Evolutionary conservation across 1,140 invertebrate genomes (phyloP).

Genomic region (Drosophila murphyi): DNA sequence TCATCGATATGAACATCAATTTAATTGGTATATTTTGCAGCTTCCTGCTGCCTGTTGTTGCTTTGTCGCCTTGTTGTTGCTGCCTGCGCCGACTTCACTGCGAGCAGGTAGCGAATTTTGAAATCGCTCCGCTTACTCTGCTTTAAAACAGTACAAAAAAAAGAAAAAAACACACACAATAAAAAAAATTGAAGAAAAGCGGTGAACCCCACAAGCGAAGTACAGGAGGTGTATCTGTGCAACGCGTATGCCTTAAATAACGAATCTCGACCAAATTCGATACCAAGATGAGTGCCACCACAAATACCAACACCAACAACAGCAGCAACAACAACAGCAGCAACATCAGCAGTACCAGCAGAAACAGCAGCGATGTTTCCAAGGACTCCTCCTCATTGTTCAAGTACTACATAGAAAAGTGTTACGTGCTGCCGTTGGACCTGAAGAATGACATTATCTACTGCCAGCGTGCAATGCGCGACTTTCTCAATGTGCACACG

Average conservation of each 20-base stretch:
- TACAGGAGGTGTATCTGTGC: not conserved
- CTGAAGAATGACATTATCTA: slow-evolving; percentile 81
- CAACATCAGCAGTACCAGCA: slow-evolving; percentile 8
- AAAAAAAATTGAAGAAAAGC: no score
- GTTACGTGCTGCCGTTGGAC: slow-evolving; percentile 72
- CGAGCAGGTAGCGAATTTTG: slow-evolving; percentile 49
- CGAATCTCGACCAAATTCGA: slow-evolving; percentile 35
- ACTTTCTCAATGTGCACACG: slow-evolving; percentile 79
- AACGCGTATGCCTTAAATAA: slow-evolving; percentile 13
- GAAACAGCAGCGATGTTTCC: slow-evolving; percentile 16
- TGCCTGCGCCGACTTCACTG: slow-evolving; percentile 37
- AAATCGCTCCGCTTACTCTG: slow-evolving; percentile 33
- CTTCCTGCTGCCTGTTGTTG: slow-evolving; percentile 51
- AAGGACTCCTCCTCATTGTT: slow-evolving; percentile 43
- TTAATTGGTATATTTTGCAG: slow-evolving; percentile 41
- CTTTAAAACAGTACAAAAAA: not conserved
- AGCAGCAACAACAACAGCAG: not conserved
- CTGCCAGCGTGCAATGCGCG: slow-evolving; percentile 75
- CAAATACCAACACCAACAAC: slow-evolving; percentile 17
- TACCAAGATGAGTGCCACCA: slow-evolving; percentile 40
- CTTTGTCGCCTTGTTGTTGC: slow-evolving; percentile 51
- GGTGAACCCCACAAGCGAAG: not conserved
- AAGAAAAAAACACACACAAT: slow-evolving; percentile 3
- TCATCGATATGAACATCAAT: slow-evolving; percentile 11
- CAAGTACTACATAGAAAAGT: slow-evolving; percentile 70